Base-by-base conservation (phyloP, 2,888 invertebrate genomes). In the Volucella inanis region DNA sequence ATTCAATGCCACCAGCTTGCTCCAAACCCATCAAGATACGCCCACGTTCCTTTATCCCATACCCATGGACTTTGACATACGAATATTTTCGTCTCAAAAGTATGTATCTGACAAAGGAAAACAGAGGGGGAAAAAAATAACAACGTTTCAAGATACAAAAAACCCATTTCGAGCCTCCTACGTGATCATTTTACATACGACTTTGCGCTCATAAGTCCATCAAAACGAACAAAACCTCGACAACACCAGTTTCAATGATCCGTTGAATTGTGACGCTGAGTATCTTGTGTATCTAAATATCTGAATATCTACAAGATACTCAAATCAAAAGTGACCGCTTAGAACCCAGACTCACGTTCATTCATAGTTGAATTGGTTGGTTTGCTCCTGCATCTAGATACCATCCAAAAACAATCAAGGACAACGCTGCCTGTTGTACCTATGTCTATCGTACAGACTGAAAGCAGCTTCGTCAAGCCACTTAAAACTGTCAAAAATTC, bases 401-500 rank as follows among this genome's bases (percentile, higher is more conserved):
- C 45, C 43, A 15, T 79, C 59, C 10, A 6, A 31, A 31, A 14
- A 54, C 61, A 47, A 77, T 77, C 82, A 78, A 83, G 83, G 78
- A 74, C 67, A 41, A 39, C n/a, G 9, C 10, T 41, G 14, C 15
- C 15, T 50, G 59, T 31, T 31, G 31, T 31, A 31, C 2, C 18
- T 22, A 18, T 18, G 18, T 3, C 31, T 31, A 31, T 31, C 31
- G 31, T 11, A 74, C 14, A 39, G 47, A 45, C 31, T 15, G 39
- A 61, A 65, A 62, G 14, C 12, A 50, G 43, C 72, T 50, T 62
- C 76, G 43, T 78, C 79, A 75, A 72, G 43, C 52, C 85, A 81
- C 85, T 85, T 72, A 68, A 77, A 85, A 80, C 85, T 80, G 85
- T 85, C 85, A 85, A 85, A 22, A 85, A 85, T 47, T 72, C 76